Evolutionary conservation across 2,888 invertebrate genomes (phyloP).

Genomic region (Plagodis pulveraria): DNA sequence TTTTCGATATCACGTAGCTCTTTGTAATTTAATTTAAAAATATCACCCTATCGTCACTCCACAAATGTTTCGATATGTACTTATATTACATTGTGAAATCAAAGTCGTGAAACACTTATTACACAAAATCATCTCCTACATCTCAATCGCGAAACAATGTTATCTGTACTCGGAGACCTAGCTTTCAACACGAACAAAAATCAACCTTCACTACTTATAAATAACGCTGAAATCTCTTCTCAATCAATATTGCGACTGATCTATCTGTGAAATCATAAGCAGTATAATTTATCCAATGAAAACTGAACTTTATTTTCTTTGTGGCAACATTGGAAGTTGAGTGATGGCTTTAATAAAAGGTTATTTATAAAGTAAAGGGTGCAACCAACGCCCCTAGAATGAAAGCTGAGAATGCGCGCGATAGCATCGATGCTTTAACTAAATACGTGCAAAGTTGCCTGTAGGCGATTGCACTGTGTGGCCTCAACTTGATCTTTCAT

Average conservation of each 20-base stretch:
- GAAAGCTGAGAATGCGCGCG: conserved; percentile 55
- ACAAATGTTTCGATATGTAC: not conserved
- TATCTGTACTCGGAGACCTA: conserved; percentile 53
- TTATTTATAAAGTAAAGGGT: conserved; percentile 65
- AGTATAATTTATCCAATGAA: conserved; percentile 32
- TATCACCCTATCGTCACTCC: not conserved
- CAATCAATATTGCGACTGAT: conserved; percentile 26
- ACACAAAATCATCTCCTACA: conserved; percentile 65
- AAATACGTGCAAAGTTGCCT: conserved; percentile 64
- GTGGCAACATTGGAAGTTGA: conserved; percentile 44
- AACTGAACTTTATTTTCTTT: conserved; percentile 42
- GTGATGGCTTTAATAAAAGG: conserved; percentile 39
- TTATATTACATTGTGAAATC: conserved; percentile 6
- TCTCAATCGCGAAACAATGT: conserved; percentile 77
- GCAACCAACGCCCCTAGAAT: conserved; percentile 62
- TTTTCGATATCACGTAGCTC: too few relatives aligned
- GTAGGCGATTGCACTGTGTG: conserved; percentile 22
- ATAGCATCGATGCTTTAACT: conserved; percentile 56
- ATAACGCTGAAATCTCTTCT: conserved; percentile 41
- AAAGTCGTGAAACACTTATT: conserved; percentile 66
- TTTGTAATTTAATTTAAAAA: too few relatives aligned
- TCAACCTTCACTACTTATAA: conserved; percentile 32
- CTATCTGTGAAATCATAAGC: conserved; percentile 40
- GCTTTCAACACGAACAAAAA: conserved; percentile 37
- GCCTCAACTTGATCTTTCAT: conserved; percentile 4